A percentile compares a stretch with the other conserved stretches of the same genome.
phyloP scores from a whole-genome alignment of 1,140 invertebrate species.

The Yoshiicerus persimilis region DNA sequence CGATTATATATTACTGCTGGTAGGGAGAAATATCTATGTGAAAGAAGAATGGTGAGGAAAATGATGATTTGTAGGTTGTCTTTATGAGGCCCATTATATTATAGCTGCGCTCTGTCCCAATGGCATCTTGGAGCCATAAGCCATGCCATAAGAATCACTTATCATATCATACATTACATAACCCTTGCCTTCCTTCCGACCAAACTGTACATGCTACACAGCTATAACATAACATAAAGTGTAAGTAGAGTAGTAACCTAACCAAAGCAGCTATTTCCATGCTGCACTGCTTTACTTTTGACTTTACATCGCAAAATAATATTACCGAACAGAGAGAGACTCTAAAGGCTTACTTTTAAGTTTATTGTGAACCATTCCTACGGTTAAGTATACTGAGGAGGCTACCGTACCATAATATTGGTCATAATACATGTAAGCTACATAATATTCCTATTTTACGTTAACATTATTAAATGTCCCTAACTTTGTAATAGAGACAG shows the following conservation, averaged over 20 bases:
- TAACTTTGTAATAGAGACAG: not conserved
- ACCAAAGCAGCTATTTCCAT: not conserved
- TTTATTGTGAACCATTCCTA: not conserved
- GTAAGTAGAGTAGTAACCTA: not conserved
- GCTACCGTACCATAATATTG: no score
- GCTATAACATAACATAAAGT: not conserved
- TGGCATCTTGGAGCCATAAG: constrained; percentile 15
- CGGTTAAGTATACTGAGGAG: not conserved
- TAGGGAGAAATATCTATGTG: not conserved
- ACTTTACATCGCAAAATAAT: not conserved
- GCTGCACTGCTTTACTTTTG: not conserved
- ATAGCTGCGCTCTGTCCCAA: constrained; percentile 4
- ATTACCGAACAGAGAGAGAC: not conserved
- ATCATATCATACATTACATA: constrained; percentile 24
- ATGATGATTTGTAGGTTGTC: constrained; percentile 27
- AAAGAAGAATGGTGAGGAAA: constrained; percentile 1
- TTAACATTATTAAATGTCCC: not conserved
- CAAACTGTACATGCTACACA: not conserved
- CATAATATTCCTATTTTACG: not conserved
- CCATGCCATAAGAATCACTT: constrained; percentile 24
- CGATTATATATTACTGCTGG: not conserved
- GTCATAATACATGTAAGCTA: not conserved
- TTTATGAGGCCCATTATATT: constrained; percentile 21
- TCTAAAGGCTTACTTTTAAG: not conserved
- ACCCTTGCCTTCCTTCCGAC: constrained; percentile 4